Percentiles rank a stretch among this genome's conserved stretches.
Conservation (phyloP, 1,140 invertebrate genomes). For the Drosophila kikkawai region DNA sequence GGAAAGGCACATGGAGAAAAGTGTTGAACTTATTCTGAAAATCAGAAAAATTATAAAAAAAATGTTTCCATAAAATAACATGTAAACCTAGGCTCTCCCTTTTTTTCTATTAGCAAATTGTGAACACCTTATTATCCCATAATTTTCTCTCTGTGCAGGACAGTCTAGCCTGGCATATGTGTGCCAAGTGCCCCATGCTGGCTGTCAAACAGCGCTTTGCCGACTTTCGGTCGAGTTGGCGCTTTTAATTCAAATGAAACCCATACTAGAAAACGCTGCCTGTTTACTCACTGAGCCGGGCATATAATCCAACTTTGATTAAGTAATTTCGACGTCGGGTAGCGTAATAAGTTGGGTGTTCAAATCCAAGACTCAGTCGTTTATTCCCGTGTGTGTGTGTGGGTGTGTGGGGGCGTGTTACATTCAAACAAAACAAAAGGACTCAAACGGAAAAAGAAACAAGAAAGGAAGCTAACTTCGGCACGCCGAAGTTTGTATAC, state of each 20-base stretch:
- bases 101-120: neutral
- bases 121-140: neutral
- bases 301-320: constrained; percentile 83
- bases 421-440: constrained; percentile 14
- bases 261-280: constrained; percentile 39
- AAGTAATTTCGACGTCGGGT: constrained; percentile 68
- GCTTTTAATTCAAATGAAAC: constrained; percentile 79
- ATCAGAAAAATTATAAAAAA: too few relatives aligned
- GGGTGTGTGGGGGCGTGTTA: constrained; percentile 14
- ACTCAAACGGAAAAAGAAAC: constrained; percentile 10
- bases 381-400: constrained; percentile 63
- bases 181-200: constrained; percentile 72
- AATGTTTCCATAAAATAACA: neutral
- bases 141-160: constrained; percentile 1
- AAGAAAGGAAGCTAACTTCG: too few relatives aligned
- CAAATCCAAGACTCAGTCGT: constrained; percentile 69
- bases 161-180: constrained; percentile 51
- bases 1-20: constrained; percentile 17
- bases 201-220: constrained; percentile 65
- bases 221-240: constrained; percentile 67
- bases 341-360: constrained; percentile 76
- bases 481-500: too few relatives aligned
- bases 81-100: neutral
- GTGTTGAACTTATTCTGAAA: too few relatives aligned
- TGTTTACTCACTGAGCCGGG: constrained; percentile 57